Evolutionary conservation across 2,888 invertebrate species (phyloP).

Genomic region (Tinea pellionella): DNA sequence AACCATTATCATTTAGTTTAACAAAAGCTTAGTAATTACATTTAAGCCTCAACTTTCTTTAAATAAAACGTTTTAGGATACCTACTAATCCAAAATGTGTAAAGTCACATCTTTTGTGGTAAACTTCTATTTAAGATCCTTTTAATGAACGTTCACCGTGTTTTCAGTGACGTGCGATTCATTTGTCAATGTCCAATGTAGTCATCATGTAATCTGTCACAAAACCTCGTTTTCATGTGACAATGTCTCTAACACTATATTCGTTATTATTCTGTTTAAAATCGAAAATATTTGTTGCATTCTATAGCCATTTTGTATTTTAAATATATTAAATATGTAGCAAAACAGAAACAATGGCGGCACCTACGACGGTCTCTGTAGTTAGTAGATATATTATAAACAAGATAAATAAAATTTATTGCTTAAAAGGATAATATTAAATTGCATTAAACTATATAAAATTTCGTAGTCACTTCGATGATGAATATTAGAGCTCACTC

Average conservation of each 20-base stretch:
- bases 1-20: not conserved
- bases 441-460: too few relatives aligned
- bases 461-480: too few relatives aligned
- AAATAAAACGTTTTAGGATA: not conserved
- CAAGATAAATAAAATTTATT: too few relatives aligned
- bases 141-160: slow-evolving; percentile 5
- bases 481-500: too few relatives aligned
- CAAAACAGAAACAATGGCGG: too few relatives aligned
- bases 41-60: not conserved
- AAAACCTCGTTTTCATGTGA: not conserved
- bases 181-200: slow-evolving; percentile 9
- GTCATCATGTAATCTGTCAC: slow-evolving; percentile 13
- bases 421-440: too few relatives aligned
- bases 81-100: not conserved
- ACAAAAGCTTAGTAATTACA: not conserved
- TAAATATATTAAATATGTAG: too few relatives aligned
- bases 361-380: too few relatives aligned
- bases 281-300: too few relatives aligned
- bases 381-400: too few relatives aligned
- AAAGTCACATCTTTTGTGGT: not conserved
- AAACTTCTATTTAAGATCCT: not conserved
- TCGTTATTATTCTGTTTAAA: not conserved
- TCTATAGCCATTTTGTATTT: too few relatives aligned
- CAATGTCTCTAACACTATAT: not conserved
- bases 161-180: not conserved